Base-by-base conservation (phyloP, 2,797 vertebrate species). In the Triplophysa bombifrons region DNA sequence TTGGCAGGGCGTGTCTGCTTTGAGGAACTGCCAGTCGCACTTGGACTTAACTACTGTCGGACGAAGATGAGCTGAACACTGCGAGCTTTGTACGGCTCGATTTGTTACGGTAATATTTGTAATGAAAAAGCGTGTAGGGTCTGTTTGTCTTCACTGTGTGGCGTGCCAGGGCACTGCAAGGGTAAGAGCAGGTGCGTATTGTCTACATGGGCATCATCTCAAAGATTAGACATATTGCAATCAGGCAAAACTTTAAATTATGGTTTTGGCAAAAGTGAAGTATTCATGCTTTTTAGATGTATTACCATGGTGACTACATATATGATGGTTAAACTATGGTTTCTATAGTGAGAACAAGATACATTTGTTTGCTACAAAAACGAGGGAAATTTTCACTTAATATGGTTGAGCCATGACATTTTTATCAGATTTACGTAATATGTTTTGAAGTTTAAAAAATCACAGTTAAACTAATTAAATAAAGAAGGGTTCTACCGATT, bases 61-160 rank as follows among this genome's bases (percentile, higher is more conserved):
- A 72, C 53, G 77, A 51, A 66, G 82, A 84, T 71, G 80, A 85
- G 80, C 75, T 78, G 48, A 72, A 76, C 61, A 72, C 30, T 14
- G 60, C 53, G 53, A 56, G 78, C 10, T 60, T 77, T 71, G 38
- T 63, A 66, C 46, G 66, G 61, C 61, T 34, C 44, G 63, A 84
- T 76, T 80, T 16, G 80, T 85, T 77, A 85, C 38, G 63, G 73
- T 51, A 63, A 25, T 55, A 71, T 77, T 67, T 67, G 34, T 68
- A 67, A 80, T 58, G 72, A 82, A 85, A 85, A 80, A 38, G 34
- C 60, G 74, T 6, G 30, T 70, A n/a, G 53, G 50, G 51, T 51
- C 22, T 2, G 25, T 30, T 61, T 14, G 14, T 27, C 17, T n/a
- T 27, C 22, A 25, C 22, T 27, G 12, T 34, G 60, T 12, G 60